phyloP scores from a whole-genome alignment of 2,113 vertebrate species.

The Xiphophorus maculatus region DNA sequence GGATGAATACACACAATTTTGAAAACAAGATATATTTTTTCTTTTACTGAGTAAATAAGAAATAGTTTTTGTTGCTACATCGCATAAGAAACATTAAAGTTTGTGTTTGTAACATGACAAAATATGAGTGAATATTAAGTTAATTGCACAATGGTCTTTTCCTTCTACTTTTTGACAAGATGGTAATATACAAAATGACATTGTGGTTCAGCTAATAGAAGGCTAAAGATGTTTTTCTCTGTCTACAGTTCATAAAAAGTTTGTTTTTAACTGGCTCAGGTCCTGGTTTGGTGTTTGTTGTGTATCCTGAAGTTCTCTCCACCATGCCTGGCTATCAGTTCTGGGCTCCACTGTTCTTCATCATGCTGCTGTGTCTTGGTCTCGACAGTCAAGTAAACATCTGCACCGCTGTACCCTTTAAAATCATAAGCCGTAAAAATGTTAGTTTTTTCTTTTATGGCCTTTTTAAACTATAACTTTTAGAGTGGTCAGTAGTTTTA shows the following conservation, averaged over 20 bases:
- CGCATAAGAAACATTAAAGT: neutral
- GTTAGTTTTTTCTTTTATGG: too few species aligned
- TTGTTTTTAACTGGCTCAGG: slow-evolving; percentile 54
- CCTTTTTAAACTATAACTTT: neutral
- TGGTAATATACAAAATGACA: neutral
- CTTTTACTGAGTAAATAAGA: neutral
- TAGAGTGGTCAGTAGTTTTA: neutral
- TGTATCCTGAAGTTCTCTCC: slow-evolving; percentile 80
- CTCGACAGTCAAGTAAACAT: slow-evolving; percentile 79
- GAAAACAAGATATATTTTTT: too few species aligned
- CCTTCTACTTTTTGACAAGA: neutral
- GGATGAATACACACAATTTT: neutral
- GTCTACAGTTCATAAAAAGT: neutral
- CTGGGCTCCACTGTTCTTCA: slow-evolving; percentile 80
- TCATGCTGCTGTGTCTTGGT: slow-evolving; percentile 81
- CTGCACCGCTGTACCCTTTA: neutral
- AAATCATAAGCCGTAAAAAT: too few species aligned
- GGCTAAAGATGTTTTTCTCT: neutral
- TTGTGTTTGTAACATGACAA: neutral
- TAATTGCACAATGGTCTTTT: neutral
- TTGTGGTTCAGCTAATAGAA: neutral
- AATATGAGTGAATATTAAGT: neutral
- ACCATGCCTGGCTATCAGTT: slow-evolving; percentile 75
- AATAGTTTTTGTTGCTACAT: neutral
- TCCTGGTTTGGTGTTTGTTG: slow-evolving; percentile 82